A percentile compares a stretch with the other conserved stretches of the same genome.
Evolutionary conservation across 1,140 invertebrate genomes (phyloP).

Genomic region (Drosophila nigromelanica): DNA sequence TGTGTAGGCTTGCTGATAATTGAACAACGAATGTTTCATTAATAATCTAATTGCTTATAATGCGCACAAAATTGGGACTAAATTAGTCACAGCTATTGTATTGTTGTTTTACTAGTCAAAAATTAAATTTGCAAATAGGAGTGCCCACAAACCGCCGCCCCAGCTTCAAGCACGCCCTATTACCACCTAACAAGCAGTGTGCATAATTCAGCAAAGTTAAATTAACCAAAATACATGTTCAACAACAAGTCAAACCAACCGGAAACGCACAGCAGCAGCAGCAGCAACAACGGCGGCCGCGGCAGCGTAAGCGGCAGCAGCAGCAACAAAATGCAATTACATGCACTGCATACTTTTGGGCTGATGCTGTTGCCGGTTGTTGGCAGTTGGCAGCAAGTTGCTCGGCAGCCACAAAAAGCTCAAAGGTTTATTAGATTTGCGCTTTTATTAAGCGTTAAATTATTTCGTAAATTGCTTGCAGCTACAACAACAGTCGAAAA

Average conservation of each 20-base stretch:
- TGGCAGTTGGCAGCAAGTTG: conserved; percentile 36
- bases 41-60: conserved; percentile 81
- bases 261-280: conserved; percentile 37
- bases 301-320: neutral
- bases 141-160: conserved; percentile 2
- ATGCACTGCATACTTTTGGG: conserved; percentile 72
- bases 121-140: conserved; percentile 65
- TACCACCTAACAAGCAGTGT: conserved; percentile 24
- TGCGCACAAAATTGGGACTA: conserved; percentile 78
- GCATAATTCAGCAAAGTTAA: conserved; percentile 80
- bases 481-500: conserved; percentile 42
- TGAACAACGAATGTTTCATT: conserved; percentile 77
- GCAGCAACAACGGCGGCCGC: conserved; percentile 3
- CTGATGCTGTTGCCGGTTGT: conserved; percentile 31
- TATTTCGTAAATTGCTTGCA: conserved; percentile 79
- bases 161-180: neutral
- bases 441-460: conserved; percentile 82
- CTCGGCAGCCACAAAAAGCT: conserved; percentile 64
- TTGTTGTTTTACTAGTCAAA: conserved; percentile 48
- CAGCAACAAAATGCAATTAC: conserved; percentile 71
- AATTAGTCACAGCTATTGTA: conserved; percentile 71
- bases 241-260: conserved; percentile 53
- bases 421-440: conserved; percentile 82
- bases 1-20: conserved; percentile 60
- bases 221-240: conserved; percentile 76